Evolutionary conservation across 2,113 vertebrate genomes (phyloP).

Genomic region (Pachycephala philippinensis): DNA sequence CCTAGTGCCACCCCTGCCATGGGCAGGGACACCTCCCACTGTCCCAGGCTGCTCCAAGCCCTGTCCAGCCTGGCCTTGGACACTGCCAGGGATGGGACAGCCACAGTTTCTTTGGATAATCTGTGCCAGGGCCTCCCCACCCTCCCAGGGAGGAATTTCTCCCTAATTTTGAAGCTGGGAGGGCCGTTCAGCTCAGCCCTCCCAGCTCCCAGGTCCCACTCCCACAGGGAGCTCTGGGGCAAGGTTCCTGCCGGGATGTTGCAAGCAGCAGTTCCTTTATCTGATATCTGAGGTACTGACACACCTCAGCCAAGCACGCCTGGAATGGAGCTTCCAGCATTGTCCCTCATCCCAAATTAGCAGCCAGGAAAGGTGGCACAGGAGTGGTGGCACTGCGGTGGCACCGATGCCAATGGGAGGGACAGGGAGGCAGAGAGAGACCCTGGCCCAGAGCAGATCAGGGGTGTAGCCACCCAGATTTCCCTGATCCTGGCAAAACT

Average conservation of each 20-base stretch:
- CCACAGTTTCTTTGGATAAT: not conserved
- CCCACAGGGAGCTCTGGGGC: not conserved
- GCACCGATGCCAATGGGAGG: accelerated
- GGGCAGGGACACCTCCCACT: not conserved
- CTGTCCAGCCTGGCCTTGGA: accelerated
- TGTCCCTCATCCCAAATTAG: not conserved
- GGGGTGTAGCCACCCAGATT: accelerated
- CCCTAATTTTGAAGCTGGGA: not conserved
- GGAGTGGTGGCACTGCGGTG: not conserved
- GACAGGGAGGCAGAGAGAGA: not conserved
- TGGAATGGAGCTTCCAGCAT: not conserved
- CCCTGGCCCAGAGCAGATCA: not conserved
- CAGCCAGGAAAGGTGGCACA: not conserved
- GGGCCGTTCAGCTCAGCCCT: not conserved
- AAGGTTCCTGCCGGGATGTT: not conserved
- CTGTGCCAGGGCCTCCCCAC: not conserved
- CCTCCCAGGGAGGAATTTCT: not conserved
- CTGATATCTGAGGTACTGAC: not conserved
- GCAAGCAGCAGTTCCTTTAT: not conserved
- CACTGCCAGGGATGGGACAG: not conserved
- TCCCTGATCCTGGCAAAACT: accelerated
- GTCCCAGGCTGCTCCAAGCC: not conserved
- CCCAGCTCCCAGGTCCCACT: not conserved
- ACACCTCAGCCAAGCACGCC: not conserved
- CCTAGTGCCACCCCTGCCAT: not conserved